Base-by-base conservation (phyloP, 2,113 vertebrate genomes). In the Phodopus roborovskii region DNA sequence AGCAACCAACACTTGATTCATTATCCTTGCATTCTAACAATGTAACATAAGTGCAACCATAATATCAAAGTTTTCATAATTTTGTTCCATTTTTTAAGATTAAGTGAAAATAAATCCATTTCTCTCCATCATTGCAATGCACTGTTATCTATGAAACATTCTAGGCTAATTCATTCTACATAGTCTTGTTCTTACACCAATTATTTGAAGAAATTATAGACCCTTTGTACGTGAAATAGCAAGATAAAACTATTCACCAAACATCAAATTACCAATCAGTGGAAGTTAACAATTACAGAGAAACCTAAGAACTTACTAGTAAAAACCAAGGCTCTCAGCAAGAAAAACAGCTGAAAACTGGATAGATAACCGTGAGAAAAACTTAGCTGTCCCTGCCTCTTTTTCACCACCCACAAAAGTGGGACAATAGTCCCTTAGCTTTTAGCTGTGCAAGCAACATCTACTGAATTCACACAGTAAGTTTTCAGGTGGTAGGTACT, bases 41-140 rank as follows among this genome's bases (percentile, higher is more conserved):
- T 7, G 87, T 90, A 83, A 91, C 92, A 96, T 39, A 89, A 77
- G 39, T 91, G 50, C 77, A 91, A 96, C n/a, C 12, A 22, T 12
- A 82, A 15, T 56, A 13, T 26, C 64, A 86, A 94, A 68, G 39
- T 92, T 90, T 91, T 90, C 77, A 85, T 36, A 90, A 75, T 88
- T 91, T 90, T 97, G 95, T 94, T 92, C 89, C 90, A 28, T 60
- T 94, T 96, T 75, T 92, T 56, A 60, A 92, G 73, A 91, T 88
- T 94, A 95, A 85, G 85, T 30, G 45, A 42, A 92, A 97, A 85
- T 88, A 53, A 71, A 90, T 7, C 11, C 56, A 78, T 75, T 62
- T 89, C 36, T 91, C 56, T 86, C 48, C 19, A 89, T 22, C 33
- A 22, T 42, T 71, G 73, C 90, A 89, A 64, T 56, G 56, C 13